Percentiles rank a stretch among this genome's conserved stretches.
phyloP scores from a whole-genome alignment of 2,113 vertebrate genomes.

The Ondatra zibethicus region DNA sequence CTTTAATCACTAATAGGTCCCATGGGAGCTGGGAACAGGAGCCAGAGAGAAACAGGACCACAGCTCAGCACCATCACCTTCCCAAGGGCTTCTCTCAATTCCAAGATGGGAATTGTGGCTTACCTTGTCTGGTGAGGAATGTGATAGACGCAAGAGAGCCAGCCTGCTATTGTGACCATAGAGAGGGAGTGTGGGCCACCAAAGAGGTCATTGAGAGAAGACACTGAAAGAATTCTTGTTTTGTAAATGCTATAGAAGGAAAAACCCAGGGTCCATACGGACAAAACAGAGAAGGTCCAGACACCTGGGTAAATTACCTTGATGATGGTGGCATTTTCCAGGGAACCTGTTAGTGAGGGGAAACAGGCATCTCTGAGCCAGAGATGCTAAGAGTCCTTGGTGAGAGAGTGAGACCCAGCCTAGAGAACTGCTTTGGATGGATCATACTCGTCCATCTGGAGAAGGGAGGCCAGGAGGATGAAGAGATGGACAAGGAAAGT shows the following conservation, averaged over 20 bases:
- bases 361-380: not conserved
- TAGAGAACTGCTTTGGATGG: not conserved
- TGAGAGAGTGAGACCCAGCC: not conserved
- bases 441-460: not conserved
- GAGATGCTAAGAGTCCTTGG: not conserved
- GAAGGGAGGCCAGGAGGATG: not conserved
- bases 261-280: not conserved
- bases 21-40: not conserved
- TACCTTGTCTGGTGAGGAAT: too few relatives aligned
- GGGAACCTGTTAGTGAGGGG: not conserved
- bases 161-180: not conserved
- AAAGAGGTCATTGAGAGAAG: not conserved
- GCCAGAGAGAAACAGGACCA: not conserved
- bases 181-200: fast-evolving
- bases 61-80: too few relatives aligned
- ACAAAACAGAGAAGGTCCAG: not conserved
- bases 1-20: not conserved
- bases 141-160: not conserved
- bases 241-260: not conserved
- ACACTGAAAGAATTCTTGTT: not conserved
- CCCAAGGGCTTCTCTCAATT: not conserved
- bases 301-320: not conserved
- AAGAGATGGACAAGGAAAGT: not conserved
- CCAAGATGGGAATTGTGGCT: not conserved
- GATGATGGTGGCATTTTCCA: not conserved